Conservation (phyloP, 2,888 invertebrate species). For the Volucella zonaria region DNA sequence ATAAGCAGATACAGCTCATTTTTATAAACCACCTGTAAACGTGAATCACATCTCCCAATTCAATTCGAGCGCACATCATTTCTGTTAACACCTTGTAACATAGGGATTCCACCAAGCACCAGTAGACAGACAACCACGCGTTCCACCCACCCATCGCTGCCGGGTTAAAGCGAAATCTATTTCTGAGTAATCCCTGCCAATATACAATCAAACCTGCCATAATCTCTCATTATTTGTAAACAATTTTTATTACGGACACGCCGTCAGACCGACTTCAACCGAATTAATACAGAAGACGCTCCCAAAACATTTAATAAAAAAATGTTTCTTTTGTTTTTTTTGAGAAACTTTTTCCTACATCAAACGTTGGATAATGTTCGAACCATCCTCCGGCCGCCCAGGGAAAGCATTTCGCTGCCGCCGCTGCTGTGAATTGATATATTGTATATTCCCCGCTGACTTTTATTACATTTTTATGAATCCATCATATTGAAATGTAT, state of each 20-base stretch:
- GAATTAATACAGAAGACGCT: conserved; percentile 9
- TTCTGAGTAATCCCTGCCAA: conserved; percentile 11
- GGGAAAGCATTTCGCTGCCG: conserved; percentile 13
- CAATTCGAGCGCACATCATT: too few species aligned
- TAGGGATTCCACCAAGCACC: not conserved
- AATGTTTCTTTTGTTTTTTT: not conserved
- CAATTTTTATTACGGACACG: conserved; percentile 39
- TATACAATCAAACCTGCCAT: conserved; percentile 37
- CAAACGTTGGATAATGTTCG: conserved; percentile 11
- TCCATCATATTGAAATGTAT: conserved; percentile 46
- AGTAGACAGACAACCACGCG: not conserved
- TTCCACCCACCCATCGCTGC: not conserved
- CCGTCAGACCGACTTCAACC: not conserved
- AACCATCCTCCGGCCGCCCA: not conserved
- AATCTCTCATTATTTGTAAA: conserved; percentile 45
- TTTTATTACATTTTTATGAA: conserved; percentile 60
- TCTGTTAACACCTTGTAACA: not conserved
- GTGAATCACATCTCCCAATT: too few species aligned
- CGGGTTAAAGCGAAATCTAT: conserved; percentile 2
- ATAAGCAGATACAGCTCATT: too few species aligned
- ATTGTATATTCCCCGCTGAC: conserved; percentile 39
- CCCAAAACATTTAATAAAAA: conserved; percentile 22
- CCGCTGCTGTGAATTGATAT: not conserved
- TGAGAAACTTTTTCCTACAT: conserved; percentile 16
- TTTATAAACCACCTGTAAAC: too few species aligned